These are phyloP conservation scores for Herpailurus yagouaroundi DNA, from an alignment of 2,113 vertebrate species.

Conservation along the genomic window DNA sequence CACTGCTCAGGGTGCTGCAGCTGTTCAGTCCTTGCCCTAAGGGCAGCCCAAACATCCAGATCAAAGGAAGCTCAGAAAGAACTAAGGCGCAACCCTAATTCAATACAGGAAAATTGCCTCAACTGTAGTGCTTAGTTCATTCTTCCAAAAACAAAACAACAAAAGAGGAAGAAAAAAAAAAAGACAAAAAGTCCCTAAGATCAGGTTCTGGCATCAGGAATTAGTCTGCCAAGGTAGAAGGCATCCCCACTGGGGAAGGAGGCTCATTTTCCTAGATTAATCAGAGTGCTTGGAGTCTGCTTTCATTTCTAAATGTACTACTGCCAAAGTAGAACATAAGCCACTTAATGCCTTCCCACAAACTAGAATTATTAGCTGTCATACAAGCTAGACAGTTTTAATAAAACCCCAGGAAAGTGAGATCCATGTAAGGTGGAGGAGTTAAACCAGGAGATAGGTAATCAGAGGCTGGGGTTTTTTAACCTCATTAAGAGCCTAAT, in stretches of 20 bases:
- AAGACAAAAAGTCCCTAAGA: slow-evolving; percentile 51
- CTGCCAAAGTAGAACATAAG: slow-evolving; percentile 65
- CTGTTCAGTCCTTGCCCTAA: slow-evolving; percentile 65
- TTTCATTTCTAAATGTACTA: slow-evolving; percentile 62
- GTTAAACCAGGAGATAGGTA: slow-evolving; percentile 24
- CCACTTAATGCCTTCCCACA: slow-evolving; percentile 76
- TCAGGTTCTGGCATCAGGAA: slow-evolving; percentile 68
- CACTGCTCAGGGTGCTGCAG: not conserved
- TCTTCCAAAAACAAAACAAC: slow-evolving; percentile 72
- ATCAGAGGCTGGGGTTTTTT: not conserved
- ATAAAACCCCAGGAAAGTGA: slow-evolving; percentile 64
- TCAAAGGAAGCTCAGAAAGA: slow-evolving; percentile 79
- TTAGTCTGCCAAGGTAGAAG: slow-evolving; percentile 62
- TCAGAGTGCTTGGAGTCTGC: slow-evolving; percentile 35
- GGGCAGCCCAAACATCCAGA: slow-evolving; percentile 68
- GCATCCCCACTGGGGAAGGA: slow-evolving; percentile 66
- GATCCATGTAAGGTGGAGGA: slow-evolving; percentile 29
- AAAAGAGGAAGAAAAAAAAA: not conserved
- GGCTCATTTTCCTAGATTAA: slow-evolving; percentile 56
- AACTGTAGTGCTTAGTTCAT: slow-evolving; percentile 70
- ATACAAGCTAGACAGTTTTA: slow-evolving; percentile 56
- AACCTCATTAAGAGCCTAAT: not conserved
- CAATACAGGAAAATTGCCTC: slow-evolving; percentile 76
- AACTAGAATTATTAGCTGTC: slow-evolving; percentile 67
- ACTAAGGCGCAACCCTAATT: slow-evolving; percentile 76